These are phyloP conservation scores for Ictalurus furcatus DNA, from an alignment of 2,113 vertebrate genomes.

Conservation along the genomic window DNA sequence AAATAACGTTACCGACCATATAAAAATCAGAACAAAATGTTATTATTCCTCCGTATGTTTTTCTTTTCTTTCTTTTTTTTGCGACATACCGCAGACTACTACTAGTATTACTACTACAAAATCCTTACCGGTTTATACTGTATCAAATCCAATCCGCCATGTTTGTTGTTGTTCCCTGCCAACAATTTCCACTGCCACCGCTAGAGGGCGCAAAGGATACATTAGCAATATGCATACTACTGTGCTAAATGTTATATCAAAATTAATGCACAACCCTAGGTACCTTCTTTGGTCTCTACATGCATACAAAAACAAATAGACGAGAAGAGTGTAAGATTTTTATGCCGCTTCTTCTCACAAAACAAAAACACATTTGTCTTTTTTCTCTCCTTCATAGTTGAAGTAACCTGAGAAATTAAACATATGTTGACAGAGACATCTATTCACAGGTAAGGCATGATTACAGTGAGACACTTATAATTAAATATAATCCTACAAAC, in stretches of 20 bases:
- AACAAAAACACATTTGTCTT: neutral
- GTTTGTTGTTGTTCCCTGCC: constrained; percentile 3
- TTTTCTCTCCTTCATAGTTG: neutral
- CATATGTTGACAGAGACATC: neutral
- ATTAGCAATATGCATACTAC: neutral
- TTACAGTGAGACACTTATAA: neutral
- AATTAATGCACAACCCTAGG: neutral
- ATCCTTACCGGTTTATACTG: neutral
- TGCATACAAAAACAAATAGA: neutral
- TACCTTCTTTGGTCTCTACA: neutral
- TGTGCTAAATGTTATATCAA: neutral
- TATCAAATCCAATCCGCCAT: constrained; percentile 11
- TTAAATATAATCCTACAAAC: neutral
- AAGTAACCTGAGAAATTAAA: neutral
- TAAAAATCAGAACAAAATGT: neutral
- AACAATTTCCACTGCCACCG: neutral
- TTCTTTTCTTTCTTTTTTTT: neutral
- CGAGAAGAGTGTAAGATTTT: neutral
- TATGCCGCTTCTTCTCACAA: neutral
- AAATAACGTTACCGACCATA: neutral
- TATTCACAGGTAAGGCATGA: neutral
- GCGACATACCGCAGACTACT: neutral
- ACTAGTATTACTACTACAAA: neutral
- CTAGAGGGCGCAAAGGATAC: neutral
- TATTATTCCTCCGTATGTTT: neutral